phyloP scores from a whole-genome alignment of 2,797 vertebrate genomes.

The Gouania willdenowi region DNA sequence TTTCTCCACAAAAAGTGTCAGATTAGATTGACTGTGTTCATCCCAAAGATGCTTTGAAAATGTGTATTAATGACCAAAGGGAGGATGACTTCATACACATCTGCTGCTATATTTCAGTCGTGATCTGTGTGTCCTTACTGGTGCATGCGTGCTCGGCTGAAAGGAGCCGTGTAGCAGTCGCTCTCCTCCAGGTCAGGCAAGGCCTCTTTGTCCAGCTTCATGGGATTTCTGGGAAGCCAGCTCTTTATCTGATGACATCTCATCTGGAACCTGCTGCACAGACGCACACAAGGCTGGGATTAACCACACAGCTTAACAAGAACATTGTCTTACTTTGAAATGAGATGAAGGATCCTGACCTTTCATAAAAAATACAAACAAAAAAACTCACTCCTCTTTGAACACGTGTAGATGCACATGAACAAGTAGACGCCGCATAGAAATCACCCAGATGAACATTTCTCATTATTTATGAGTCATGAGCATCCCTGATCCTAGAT shows the following conservation, averaged over 20 bases:
- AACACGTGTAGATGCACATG: not conserved
- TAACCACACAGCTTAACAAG: slow-evolving; percentile 35
- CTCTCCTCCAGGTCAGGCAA: slow-evolving; percentile 93
- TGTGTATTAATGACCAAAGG: not conserved
- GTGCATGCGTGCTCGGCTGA: slow-evolving; percentile 93
- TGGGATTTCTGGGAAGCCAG: slow-evolving; percentile 94
- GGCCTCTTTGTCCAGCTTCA: slow-evolving; percentile 97
- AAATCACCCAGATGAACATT: not conserved
- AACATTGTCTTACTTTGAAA: slow-evolving; percentile 35
- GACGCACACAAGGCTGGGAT: slow-evolving; percentile 21
- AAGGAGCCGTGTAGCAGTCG: slow-evolving; percentile 97
- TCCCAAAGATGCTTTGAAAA: slow-evolving; percentile 10
- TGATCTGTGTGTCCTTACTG: slow-evolving; percentile 77
- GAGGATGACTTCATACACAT: slow-evolving; percentile 14
- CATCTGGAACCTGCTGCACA: slow-evolving; percentile 82
- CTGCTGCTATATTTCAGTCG: slow-evolving; percentile 34
- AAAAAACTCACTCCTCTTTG: not conserved
- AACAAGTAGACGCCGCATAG: no score
- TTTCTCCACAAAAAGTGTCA: no score
- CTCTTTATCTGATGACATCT: slow-evolving; percentile 89
- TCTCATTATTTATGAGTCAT: slow-evolving; percentile 10
- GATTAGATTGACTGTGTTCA: slow-evolving; percentile 2
- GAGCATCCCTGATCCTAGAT: slow-evolving; percentile 1
- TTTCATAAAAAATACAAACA: not conserved
- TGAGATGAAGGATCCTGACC: not conserved